A percentile compares a stretch with the other conserved stretches of the same genome.
phyloP scores from a whole-genome alignment of 2,113 vertebrate genomes.

The Nothobranchius kuhntae region DNA sequence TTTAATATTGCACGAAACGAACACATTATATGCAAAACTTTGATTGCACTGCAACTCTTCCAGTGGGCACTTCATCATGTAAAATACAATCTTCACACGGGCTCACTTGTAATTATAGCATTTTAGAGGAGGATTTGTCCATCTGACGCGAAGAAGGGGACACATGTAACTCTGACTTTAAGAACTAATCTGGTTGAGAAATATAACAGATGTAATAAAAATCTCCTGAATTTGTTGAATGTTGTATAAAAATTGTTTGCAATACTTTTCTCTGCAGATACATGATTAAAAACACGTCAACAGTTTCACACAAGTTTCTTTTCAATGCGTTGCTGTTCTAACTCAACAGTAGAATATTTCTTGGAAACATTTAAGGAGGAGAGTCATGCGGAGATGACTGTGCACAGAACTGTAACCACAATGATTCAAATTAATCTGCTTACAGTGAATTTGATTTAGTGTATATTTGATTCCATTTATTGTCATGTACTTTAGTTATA shows the following conservation, averaged over 20 bases:
- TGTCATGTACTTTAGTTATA: too few relatives aligned
- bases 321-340: not conserved
- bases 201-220: too few relatives aligned
- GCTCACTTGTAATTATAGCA: constrained; percentile 6
- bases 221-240: too few relatives aligned
- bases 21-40: constrained; percentile 12
- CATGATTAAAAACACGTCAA: not conserved
- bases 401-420: constrained; percentile 21
- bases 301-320: not conserved
- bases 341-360: constrained; percentile 17
- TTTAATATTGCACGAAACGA: constrained; percentile 9
- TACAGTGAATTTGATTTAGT: not conserved
- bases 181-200: too few relatives aligned
- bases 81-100: constrained; percentile 15
- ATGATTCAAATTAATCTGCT: not conserved
- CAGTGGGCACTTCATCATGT: constrained; percentile 19
- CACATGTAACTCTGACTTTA: not conserved
- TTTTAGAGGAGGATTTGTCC: constrained; percentile 20
- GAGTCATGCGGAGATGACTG: constrained; percentile 8
- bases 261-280: not conserved
- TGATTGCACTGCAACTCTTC: constrained; percentile 13
- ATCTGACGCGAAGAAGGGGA: constrained; percentile 17
- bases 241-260: not conserved
- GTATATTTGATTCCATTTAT: too few relatives aligned
- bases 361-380: constrained; percentile 8